Conservation (phyloP, 1,140 invertebrate species). For the Neodiprion fabricii region DNA sequence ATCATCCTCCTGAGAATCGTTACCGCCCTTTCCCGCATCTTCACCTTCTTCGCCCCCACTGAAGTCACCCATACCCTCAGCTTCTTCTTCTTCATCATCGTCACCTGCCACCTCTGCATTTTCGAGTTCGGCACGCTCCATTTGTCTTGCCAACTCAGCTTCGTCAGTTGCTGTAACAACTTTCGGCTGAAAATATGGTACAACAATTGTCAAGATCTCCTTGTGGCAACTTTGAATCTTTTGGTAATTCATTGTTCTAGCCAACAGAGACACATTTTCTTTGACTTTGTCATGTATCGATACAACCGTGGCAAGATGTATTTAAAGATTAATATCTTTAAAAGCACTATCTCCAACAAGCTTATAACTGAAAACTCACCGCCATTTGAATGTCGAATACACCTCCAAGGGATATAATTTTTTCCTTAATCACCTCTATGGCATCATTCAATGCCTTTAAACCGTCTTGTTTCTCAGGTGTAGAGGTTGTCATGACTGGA, state of each 20-base stretch:
- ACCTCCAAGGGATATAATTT: constrained; percentile 85
- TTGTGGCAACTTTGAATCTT: neutral
- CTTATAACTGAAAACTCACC: constrained; percentile 65
- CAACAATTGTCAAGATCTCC: constrained; percentile 4
- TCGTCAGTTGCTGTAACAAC: constrained; percentile 98
- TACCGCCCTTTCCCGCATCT: constrained; percentile 35
- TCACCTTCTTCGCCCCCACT: constrained; percentile 57
- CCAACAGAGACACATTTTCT: neutral
- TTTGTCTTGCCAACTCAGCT: constrained; percentile 89
- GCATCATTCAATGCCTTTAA: constrained; percentile 88
- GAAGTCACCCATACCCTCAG: constrained; percentile 63
- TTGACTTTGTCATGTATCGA: neutral
- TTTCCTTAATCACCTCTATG: constrained; percentile 85
- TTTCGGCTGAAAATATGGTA: constrained; percentile 77
- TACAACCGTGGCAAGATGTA: too few species aligned
- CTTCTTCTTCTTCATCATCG: constrained; percentile 84
- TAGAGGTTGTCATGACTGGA: constrained; percentile 96
- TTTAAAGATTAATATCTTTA: neutral
- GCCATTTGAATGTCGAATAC: constrained; percentile 95
- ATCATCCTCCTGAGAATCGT: constrained; percentile 46
- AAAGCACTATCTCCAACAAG: constrained; percentile 9
- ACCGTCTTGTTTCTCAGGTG: constrained; percentile 94
- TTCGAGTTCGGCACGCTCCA: constrained; percentile 92
- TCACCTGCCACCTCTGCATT: constrained; percentile 94
- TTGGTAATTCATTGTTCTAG: neutral